These are phyloP conservation scores for Parapsyche elsis DNA, from an alignment of 1,140 invertebrate species.

Conservation along the genomic window DNA sequence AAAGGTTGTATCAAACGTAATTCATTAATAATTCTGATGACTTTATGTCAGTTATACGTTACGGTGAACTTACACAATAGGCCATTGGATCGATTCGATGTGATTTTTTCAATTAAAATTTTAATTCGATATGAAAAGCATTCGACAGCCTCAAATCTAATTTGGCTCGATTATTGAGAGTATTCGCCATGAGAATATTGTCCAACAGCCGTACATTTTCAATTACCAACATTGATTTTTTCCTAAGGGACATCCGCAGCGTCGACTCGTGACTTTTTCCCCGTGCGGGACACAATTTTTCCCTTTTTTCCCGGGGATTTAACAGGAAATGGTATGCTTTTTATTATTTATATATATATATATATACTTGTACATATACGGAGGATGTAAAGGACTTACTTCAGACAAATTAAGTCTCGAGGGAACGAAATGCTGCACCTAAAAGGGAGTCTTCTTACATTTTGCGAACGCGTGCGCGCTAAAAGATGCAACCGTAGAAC, in stretches of 20 bases:
- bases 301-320: background rate
- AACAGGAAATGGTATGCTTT: background rate
- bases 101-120: too few species aligned
- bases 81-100: too few species aligned
- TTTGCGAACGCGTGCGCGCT: background rate
- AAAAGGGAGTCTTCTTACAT: constrained; percentile 5
- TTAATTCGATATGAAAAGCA: too few species aligned
- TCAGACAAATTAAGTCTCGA: constrained; percentile 34
- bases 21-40: too few species aligned
- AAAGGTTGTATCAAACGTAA: too few species aligned
- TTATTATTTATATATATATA: background rate
- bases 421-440: constrained; percentile 41
- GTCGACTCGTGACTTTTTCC: constrained; percentile 15
- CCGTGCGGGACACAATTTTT: background rate
- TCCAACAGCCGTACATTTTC: constrained; percentile 33
- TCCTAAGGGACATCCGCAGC: background rate
- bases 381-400: constrained; percentile 7
- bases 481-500: too few species aligned
- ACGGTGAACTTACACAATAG: too few species aligned
- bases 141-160: background rate
- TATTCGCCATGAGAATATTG: constrained; percentile 30
- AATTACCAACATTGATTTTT: constrained; percentile 36
- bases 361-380: background rate
- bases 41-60: too few species aligned
- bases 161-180: constrained; percentile 7